These are phyloP conservation scores for Arge pagana DNA, from an alignment of 2,888 invertebrate genomes.

Conservation along the genomic window DNA sequence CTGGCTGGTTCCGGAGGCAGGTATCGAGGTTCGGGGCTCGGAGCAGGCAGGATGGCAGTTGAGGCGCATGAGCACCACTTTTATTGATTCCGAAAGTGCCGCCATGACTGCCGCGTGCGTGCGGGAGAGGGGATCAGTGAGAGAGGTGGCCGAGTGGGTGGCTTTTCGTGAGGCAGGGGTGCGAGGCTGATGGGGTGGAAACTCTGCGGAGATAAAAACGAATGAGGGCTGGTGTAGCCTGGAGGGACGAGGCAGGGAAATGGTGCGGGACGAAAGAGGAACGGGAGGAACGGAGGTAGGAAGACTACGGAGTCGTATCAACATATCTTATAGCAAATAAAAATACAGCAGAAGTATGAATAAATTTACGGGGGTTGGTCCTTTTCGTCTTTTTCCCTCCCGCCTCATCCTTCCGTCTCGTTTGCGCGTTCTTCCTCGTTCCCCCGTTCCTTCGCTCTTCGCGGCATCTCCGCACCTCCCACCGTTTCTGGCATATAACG, in stretches of 20 bases:
- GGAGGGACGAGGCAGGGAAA: constrained; percentile 19
- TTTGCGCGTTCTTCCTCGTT: no score
- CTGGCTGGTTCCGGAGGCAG: constrained; percentile 26
- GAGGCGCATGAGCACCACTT: constrained; percentile 59
- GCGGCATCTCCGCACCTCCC: no score
- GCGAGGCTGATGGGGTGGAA: constrained; percentile 59
- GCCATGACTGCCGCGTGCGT: constrained; percentile 53
- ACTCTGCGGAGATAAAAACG: constrained; percentile 59
- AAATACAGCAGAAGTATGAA: constrained; percentile 55
- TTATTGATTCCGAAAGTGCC: constrained; percentile 60
- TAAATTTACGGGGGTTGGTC: constrained; percentile 47
- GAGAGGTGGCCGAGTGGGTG: no score
- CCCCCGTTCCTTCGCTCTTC: no score
- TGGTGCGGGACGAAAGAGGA: constrained; percentile 29
- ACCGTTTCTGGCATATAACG: no score
- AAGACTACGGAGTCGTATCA: constrained; percentile 42
- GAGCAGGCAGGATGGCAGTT: constrained; percentile 52
- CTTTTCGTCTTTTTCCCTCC: no score
- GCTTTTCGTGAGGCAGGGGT: constrained; percentile 33
- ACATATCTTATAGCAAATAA: constrained; percentile 56
- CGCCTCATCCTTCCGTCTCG: no score
- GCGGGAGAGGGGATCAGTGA: constrained; percentile 6
- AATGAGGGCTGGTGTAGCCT: constrained; percentile 53
- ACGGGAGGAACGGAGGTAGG: constrained; percentile 31
- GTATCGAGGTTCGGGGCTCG: constrained; percentile 32